phyloP scores from a whole-genome alignment of 2,113 vertebrate species.

The Ginglymostoma cirratum region DNA sequence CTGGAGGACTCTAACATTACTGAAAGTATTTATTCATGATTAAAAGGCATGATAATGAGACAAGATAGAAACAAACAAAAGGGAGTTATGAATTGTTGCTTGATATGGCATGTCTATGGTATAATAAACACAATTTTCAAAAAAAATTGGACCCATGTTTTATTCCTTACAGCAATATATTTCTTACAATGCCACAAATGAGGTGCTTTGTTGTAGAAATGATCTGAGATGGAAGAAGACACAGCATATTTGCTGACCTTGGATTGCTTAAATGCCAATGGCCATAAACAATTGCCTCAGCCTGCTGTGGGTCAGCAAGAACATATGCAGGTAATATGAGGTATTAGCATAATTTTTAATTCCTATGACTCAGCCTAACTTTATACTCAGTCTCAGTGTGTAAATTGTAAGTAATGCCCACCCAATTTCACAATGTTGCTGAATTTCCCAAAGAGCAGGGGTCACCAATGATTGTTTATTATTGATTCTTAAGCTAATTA shows the following conservation, averaged over 20 bases:
- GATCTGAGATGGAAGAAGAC: background rate
- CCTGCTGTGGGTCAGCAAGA: too few species aligned
- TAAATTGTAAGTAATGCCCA: background rate
- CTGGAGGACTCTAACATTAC: background rate
- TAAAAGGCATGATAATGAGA: background rate
- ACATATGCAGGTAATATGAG: too few species aligned
- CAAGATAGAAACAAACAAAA: background rate
- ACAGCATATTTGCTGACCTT: background rate
- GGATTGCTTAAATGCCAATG: background rate
- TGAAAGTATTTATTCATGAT: background rate
- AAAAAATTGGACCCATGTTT: background rate
- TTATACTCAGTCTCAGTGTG: background rate
- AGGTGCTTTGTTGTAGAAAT: background rate
- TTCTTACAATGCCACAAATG: background rate
- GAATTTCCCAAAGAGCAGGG: background rate
- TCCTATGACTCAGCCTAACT: too few species aligned
- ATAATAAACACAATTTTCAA: background rate
- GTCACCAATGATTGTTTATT: background rate
- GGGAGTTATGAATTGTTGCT: background rate
- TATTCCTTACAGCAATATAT: background rate
- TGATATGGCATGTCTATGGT: background rate
- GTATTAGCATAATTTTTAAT: too few species aligned
- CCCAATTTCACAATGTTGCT: background rate
- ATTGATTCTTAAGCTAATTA: background rate
- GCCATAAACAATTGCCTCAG: too few species aligned